Base-by-base conservation (phyloP, 2,797 vertebrate genomes). In the Distichodus sexfasciatus region DNA sequence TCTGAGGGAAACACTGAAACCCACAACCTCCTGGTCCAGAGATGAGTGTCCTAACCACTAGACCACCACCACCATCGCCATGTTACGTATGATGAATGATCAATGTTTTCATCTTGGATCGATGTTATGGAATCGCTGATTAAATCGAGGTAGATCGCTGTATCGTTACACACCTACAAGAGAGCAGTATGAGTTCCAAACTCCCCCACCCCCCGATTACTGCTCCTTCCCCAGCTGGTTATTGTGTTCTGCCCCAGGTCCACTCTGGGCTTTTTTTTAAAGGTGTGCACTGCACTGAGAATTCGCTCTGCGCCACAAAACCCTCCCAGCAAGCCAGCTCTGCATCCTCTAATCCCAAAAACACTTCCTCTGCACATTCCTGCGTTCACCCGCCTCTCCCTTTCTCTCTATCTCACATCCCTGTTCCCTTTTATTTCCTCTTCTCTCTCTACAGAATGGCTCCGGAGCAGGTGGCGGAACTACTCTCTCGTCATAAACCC, bases 381-480 rank as follows among this genome's bases (percentile, higher is more conserved):
- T 51, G 21, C 28, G 17, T 35, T 33, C 11, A 0, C 35, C 21
- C 19, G 0, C 17, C 50, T 29, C 12, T 48, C 28, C 48, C 50
- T 23, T 11, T 36, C 51, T 12, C 28, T 75, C 77, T 36, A 54
- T 57, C 66, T 57, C 58, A 74, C 81, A 46, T 83, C 21, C 57
- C n/a, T n/a, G n/a, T n/a, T n/a, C n/a, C n/a, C n/a, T n/a, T n/a
- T n/a, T n/a, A n/a, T n/a, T n/a, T n/a, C n/a, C n/a, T n/a, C n/a
- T n/a, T n/a, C n/a, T n/a, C n/a, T n/a, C n/a, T n/a, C n/a, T n/a
- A n/a, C n/a, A n/a, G n/a, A n/a, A n/a, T n/a, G n/a, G n/a, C n/a
- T n/a, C n/a, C n/a, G n/a, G n/a, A n/a, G n/a, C n/a, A n/a, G n/a
- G n/a, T n/a, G n/a, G n/a, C n/a, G n/a, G n/a, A n/a, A n/a, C n/a